Evolutionary conservation across 2,113 vertebrate species (phyloP).

Genomic region (Scatophagus argus): DNA sequence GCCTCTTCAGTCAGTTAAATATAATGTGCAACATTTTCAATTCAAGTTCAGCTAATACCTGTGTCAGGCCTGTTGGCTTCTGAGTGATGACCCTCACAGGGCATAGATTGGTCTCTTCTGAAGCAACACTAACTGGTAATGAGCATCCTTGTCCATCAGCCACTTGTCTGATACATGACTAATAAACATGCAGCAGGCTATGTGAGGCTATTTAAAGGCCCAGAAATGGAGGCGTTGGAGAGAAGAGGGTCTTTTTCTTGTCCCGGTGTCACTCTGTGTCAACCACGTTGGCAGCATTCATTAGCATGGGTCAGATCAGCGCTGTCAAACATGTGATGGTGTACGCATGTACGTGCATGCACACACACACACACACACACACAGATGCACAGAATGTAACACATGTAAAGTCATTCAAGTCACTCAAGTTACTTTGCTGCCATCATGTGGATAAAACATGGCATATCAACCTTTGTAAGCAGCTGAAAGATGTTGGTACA

Average conservation of each 20-base stretch:
- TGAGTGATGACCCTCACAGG: constrained; percentile 79
- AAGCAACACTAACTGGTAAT: constrained; percentile 86
- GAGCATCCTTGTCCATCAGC: constrained; percentile 83
- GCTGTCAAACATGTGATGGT: constrained; percentile 54
- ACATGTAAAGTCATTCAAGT: constrained; percentile 8
- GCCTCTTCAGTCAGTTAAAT: constrained; percentile 45
- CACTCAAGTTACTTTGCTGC: constrained; percentile 65
- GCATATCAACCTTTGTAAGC: background rate
- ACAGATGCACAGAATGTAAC: background rate
- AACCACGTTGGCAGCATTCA: constrained; percentile 62
- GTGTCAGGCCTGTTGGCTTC: constrained; percentile 45
- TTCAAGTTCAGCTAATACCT: constrained; percentile 49
- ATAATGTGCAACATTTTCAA: constrained; percentile 44
- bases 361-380: constrained; percentile 4
- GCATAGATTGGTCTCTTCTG: constrained; percentile 78
- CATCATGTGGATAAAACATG: constrained; percentile 62
- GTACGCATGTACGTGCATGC: constrained; percentile 11
- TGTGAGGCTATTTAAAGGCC: constrained; percentile 79
- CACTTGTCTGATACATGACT: constrained; percentile 78
- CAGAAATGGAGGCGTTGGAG: constrained; percentile 71
- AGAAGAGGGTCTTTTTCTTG: constrained; percentile 81
- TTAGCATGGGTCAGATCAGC: constrained; percentile 66
- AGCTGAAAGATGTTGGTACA: background rate
- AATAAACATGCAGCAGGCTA: constrained; percentile 80
- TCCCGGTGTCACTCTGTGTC: constrained; percentile 88